Evolutionary conservation across 2,113 vertebrate genomes (phyloP).

Genomic region (Pangasianodon hypophthalmus): DNA sequence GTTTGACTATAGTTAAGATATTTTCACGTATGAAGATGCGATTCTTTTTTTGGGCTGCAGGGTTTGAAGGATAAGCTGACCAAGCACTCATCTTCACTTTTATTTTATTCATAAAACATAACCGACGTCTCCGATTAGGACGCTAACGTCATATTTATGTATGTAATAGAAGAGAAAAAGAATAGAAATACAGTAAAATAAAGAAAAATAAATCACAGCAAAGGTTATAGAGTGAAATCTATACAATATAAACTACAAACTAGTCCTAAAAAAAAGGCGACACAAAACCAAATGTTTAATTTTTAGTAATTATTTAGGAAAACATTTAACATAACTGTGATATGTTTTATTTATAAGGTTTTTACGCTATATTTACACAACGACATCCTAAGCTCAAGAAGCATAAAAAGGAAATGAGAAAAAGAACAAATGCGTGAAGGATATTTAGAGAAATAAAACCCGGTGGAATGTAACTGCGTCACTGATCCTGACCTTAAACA

Average conservation of each 20-base stretch:
- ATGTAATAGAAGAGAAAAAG: neutral
- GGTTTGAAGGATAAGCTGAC: neutral
- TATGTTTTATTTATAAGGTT: neutral
- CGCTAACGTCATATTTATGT: neutral
- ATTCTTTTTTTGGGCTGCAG: neutral
- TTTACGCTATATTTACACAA: neutral
- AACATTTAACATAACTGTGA: neutral
- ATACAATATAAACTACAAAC: no score
- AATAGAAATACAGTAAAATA: neutral
- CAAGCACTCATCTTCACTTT: neutral
- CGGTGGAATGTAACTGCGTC: constrained; percentile 50
- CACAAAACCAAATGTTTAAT: no score
- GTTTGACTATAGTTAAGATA: neutral
- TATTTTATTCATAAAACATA: neutral
- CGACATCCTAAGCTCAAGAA: neutral
- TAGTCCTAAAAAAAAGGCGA: no score
- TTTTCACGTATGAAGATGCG: neutral
- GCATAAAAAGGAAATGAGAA: neutral
- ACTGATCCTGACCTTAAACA: constrained; percentile 43
- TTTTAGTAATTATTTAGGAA: neutral
- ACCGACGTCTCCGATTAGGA: neutral
- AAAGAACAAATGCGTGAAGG: neutral
- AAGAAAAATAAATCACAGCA: no score
- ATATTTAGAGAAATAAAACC: constrained; percentile 2
- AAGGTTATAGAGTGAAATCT: no score